phyloP scores from a whole-genome alignment of 37 sponge, comb jelly and placozoan species.

The Cliona cf. orientalis region DNA sequence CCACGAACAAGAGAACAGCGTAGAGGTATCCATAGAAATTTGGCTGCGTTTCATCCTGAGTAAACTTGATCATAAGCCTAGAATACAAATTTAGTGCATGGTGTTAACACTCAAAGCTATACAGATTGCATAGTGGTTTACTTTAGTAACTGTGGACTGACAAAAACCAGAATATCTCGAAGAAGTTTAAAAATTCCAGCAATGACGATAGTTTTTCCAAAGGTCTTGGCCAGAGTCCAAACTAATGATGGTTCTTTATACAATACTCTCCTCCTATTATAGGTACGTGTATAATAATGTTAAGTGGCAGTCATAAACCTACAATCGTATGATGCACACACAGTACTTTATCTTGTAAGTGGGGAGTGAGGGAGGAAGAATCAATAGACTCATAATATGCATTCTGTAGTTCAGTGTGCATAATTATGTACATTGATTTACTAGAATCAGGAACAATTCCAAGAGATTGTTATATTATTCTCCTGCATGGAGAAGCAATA shows the following conservation, averaged over 20 bases:
- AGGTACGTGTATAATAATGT: too few species aligned
- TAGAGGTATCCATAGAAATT: conserved; percentile 86
- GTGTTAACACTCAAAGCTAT: neutral
- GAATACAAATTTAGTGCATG: neutral
- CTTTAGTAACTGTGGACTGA: conserved; percentile 88
- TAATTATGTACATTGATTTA: too few species aligned
- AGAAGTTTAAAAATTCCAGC: conserved; percentile 71
- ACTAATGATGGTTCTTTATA: conserved; percentile 67
- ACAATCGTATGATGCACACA: too few species aligned
- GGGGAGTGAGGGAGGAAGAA: too few species aligned
- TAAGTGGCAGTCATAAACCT: too few species aligned
- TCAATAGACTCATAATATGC: too few species aligned
- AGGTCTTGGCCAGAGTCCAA: conserved; percentile 66
- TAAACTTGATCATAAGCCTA: conserved; percentile 78
- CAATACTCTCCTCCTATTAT: conserved; percentile 4
- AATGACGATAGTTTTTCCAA: conserved; percentile 54
- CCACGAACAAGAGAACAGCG: conserved; percentile 72
- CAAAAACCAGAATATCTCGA: conserved; percentile 74
- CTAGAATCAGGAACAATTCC: too few species aligned
- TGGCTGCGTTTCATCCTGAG: conserved; percentile 42
- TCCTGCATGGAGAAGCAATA: too few species aligned
- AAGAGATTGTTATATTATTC: too few species aligned
- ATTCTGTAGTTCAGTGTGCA: too few species aligned
- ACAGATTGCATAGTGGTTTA: conserved; percentile 12
- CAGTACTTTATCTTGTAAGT: too few species aligned